phyloP scores from a whole-genome alignment of 2,113 vertebrate genomes.

The Odontophorus gujanensis region DNA sequence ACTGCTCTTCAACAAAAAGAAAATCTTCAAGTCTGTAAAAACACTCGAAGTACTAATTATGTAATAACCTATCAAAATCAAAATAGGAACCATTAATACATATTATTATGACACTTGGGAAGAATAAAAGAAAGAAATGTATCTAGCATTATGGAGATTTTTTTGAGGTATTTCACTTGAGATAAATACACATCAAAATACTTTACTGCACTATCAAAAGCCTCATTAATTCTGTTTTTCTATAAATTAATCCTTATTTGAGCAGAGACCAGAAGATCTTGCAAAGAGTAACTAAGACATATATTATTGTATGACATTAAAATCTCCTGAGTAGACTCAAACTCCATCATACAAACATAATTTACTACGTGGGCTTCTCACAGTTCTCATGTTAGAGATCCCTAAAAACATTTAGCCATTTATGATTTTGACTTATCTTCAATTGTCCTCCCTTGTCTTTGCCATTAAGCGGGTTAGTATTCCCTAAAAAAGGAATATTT shows the following conservation, averaged over 20 bases:
- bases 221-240: neutral
- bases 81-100: slow-evolving; percentile 60
- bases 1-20: neutral
- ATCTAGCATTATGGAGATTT: neutral
- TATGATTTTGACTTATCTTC: neutral
- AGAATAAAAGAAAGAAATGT: slow-evolving; percentile 15
- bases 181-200: neutral
- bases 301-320: neutral
- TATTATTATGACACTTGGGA: neutral
- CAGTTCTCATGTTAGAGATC: neutral
- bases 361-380: neutral
- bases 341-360: neutral
- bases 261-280: neutral
- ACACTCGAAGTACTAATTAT: slow-evolving; percentile 63
- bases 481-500: neutral
- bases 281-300: neutral
- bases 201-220: neutral
- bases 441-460: neutral
- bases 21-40: neutral
- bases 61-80: slow-evolving; percentile 47
- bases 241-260: neutral
- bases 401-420: neutral
- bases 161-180: neutral
- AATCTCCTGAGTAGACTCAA: neutral
- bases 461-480: neutral